phyloP scores from a whole-genome alignment of 2,888 invertebrate species.

The Leptinotarsa rubiginosa region DNA sequence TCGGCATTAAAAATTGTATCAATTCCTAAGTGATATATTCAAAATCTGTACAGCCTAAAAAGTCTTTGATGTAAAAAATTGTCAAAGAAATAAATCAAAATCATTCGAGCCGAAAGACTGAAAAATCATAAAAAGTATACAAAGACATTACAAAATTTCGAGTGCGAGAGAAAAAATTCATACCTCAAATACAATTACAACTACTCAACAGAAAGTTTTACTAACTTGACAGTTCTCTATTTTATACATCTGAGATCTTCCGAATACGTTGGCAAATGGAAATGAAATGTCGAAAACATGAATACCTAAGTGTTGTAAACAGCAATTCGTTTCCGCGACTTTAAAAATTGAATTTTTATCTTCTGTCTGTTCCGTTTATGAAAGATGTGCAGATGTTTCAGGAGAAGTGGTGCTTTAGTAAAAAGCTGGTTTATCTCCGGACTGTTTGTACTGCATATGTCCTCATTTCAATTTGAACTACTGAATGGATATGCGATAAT shows the following conservation, averaged over 20 bases:
- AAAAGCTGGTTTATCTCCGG: background rate
- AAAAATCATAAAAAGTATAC: too few relatives aligned
- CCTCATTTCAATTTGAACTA: background rate
- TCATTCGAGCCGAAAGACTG: too few relatives aligned
- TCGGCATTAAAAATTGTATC: too few relatives aligned
- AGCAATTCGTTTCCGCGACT: background rate
- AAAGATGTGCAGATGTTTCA: background rate
- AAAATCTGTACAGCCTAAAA: too few relatives aligned
- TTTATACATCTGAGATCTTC: background rate
- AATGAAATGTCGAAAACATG: background rate
- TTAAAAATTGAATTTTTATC: background rate
- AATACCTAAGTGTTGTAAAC: conserved; percentile 5
- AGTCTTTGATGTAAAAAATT: too few relatives aligned
- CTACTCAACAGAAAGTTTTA: too few relatives aligned
- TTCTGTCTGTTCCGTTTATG: background rate
- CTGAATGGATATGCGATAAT: too few relatives aligned
- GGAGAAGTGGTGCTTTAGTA: background rate
- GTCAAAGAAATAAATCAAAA: too few relatives aligned
- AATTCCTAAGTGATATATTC: too few relatives aligned
- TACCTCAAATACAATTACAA: too few relatives aligned
- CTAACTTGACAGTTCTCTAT: background rate
- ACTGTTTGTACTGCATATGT: background rate
- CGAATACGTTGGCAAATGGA: background rate
- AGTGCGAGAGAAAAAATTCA: too few relatives aligned
- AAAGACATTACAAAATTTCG: too few relatives aligned